Base-by-base conservation (phyloP, 2,113 vertebrate genomes). In the Mus spicilegus region DNA sequence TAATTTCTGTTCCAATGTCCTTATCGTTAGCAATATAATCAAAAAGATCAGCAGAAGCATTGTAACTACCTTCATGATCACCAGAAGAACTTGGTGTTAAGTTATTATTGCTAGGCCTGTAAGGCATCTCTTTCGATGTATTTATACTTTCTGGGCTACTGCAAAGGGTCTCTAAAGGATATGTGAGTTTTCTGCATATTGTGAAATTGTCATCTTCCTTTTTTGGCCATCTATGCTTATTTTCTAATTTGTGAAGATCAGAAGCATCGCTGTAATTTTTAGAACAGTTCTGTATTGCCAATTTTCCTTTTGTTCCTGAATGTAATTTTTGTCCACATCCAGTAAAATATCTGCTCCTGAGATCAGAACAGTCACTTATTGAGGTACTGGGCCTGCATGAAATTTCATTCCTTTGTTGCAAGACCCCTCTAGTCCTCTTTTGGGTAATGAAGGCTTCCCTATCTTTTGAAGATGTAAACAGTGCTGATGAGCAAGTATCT, bases 1-100 rank as follows among this genome's bases (percentile, higher is more conserved):
- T 89, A 36, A 86, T 95, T 95, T 98, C 97, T 51, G 56, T 93
- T 82, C 81, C 42, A 77, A 65, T 94, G 92, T 93, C 96, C 54
- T 54, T 65, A 36, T 96, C 96, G 94, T 95, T 97, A 92, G 97
- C 42, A 95, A 80, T 97, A 89, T 93, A 92, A 94, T 98, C 98
- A 97, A 99, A 99, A 73, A 99, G 98, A 96, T 99, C 99, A 91
- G 98, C 98, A 95, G 99, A 99, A 97, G 97, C 98, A 97, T 99
- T 96, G 72, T 98, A 99, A 82, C 95, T 98, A 76, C 94, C 80
- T 96, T 98, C 95, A 46, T 36, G 81, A 95, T 42, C 86, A 95
- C 16, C 11, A 20, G 87, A 89, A 82, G 0, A 89, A 58, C 70
- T 98, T 63, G 96, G 91, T 81, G 93, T 94, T 51, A 90, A 12